Evolutionary conservation across 1,140 invertebrate species (phyloP).

Genomic region (Lepidurus packardi): DNA sequence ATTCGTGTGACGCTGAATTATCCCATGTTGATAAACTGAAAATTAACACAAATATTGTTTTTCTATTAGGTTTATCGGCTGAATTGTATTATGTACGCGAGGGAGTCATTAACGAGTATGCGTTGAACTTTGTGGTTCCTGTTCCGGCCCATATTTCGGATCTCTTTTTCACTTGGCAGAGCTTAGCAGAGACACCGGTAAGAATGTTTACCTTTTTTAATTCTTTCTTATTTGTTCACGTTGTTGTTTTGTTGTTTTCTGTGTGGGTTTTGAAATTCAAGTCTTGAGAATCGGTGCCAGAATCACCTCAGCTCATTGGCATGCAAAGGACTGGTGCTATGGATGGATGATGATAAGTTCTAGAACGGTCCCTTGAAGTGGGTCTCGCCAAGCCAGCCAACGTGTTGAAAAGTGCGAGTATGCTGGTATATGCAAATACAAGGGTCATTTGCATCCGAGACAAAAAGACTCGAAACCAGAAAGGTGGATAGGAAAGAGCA

Average conservation of each 20-base stretch:
- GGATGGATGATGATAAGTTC: too few species aligned
- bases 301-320: too few species aligned
- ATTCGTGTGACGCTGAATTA: not conserved
- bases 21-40: not conserved
- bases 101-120: slow-evolving; percentile 79
- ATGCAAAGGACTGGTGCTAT: too few species aligned
- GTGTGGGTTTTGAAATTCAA: too few species aligned
- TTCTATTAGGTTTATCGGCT: slow-evolving; percentile 69
- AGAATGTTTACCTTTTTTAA: slow-evolving; percentile 42
- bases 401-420: slow-evolving; percentile 19
- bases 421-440: not conserved
- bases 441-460: slow-evolving; percentile 2
- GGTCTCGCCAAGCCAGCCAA: not conserved
- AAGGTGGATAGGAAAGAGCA: not conserved
- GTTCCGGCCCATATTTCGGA: slow-evolving; percentile 71
- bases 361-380: too few species aligned
- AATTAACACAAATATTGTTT: slow-evolving; percentile 35
- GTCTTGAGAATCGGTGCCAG: too few species aligned
- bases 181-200: slow-evolving; percentile 63
- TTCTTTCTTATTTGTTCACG: not conserved
- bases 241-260: not conserved
- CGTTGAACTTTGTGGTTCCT: slow-evolving; percentile 74
- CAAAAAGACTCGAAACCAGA: not conserved
- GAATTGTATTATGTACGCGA: slow-evolving; percentile 85
- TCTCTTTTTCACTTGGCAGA: slow-evolving; percentile 82